A percentile compares a stretch with the other conserved stretches of the same genome.
Evolutionary conservation across 2,113 vertebrate genomes (phyloP).

Genomic region (Aptenodytes forsteri): DNA sequence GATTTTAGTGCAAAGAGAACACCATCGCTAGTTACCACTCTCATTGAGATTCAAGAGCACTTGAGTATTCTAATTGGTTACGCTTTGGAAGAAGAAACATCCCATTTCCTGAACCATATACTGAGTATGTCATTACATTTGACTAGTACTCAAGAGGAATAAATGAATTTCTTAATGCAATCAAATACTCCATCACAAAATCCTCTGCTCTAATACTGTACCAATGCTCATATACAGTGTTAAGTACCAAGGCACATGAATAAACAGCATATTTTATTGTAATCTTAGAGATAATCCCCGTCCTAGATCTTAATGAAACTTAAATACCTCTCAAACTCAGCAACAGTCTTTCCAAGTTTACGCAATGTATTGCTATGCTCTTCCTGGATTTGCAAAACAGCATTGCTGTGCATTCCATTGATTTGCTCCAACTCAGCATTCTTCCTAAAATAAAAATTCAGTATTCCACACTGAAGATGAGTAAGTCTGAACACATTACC

Average conservation of each 20-base stretch:
- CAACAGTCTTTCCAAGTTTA: slow-evolving; percentile 71
- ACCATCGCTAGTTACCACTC: background rate
- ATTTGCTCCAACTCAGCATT: slow-evolving; percentile 68
- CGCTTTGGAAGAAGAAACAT: background rate
- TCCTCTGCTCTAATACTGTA: background rate
- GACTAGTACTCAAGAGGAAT: background rate
- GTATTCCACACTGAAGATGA: background rate
- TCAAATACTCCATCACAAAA: background rate
- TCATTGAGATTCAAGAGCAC: background rate
- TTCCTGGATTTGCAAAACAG: slow-evolving; percentile 72
- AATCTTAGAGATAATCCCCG: background rate
- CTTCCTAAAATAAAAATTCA: slow-evolving; percentile 70
- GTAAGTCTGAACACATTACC: background rate
- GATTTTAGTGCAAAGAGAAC: background rate
- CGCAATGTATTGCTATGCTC: slow-evolving; percentile 53
- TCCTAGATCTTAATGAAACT: background rate
- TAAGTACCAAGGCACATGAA: background rate
- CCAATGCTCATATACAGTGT: rapidly evolving
- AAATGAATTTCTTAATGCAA: background rate
- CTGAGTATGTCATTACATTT: background rate
- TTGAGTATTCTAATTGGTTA: background rate
- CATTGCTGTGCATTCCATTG: slow-evolving; percentile 58
- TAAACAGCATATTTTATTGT: background rate
- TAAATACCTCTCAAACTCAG: slow-evolving; percentile 84
- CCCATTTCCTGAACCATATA: background rate